phyloP scores from a whole-genome alignment of 2,113 vertebrate species.

The Sylvia atricapilla region DNA sequence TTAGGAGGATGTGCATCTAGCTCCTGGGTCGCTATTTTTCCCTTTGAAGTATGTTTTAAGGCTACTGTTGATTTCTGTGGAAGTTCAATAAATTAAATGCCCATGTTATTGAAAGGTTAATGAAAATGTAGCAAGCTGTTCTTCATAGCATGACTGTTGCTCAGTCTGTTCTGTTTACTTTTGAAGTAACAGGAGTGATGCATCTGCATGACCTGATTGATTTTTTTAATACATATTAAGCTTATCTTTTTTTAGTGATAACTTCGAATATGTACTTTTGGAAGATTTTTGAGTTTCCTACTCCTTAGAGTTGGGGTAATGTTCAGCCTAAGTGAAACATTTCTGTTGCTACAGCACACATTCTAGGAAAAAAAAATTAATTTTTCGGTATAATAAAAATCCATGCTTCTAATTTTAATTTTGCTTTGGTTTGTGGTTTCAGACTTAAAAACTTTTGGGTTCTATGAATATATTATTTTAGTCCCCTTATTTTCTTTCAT shows the following conservation, averaged over 20 bases:
- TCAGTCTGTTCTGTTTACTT: background rate
- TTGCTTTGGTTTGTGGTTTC: background rate
- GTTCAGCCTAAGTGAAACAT: background rate
- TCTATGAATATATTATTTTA: background rate
- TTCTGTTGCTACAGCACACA: background rate
- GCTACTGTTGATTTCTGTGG: background rate
- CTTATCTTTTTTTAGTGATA: no score
- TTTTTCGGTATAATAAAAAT: background rate
- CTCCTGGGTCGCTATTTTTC: background rate
- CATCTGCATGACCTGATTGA: background rate
- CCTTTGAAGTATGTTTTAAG: slow-evolving; percentile 18
- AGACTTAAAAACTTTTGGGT: background rate
- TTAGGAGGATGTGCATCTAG: background rate
- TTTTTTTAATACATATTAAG: background rate
- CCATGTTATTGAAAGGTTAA: background rate
- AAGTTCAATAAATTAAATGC: background rate
- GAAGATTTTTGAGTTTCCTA: background rate
- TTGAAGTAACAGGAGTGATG: background rate
- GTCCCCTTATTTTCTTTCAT: fast-evolving
- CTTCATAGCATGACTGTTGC: background rate
- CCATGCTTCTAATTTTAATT: background rate
- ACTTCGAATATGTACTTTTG: background rate
- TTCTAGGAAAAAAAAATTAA: background rate
- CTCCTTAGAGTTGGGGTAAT: background rate
- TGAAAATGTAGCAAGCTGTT: background rate